Percentiles rank a stretch among this genome's conserved stretches.
Evolutionary conservation across 2,797 vertebrate genomes (phyloP).

Genomic region (Austrolebias charrua): DNA sequence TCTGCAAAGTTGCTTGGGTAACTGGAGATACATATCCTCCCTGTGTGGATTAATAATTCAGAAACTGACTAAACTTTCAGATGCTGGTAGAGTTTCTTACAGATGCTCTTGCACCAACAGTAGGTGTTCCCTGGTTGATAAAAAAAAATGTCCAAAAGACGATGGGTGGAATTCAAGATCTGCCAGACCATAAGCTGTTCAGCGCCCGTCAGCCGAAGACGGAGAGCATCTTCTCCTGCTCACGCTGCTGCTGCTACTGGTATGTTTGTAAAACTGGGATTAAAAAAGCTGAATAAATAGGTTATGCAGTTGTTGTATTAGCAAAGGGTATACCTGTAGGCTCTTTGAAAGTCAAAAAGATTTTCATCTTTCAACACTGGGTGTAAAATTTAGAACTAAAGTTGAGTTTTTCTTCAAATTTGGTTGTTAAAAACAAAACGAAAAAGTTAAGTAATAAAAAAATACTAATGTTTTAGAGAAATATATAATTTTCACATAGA

Average conservation of each 20-base stretch:
- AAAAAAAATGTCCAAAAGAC: conserved; percentile 85
- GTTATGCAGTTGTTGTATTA: not conserved
- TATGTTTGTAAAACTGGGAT: conserved; percentile 56
- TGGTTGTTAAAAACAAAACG: not conserved
- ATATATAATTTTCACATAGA: not conserved
- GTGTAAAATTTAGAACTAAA: not conserved
- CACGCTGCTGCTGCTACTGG: conserved; percentile 60
- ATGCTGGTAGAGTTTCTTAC: conserved; percentile 45
- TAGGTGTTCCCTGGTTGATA: conserved; percentile 51
- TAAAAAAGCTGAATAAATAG: not conserved
- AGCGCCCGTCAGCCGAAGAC: conserved; percentile 76
- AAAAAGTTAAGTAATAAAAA: not conserved
- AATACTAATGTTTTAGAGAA: not conserved
- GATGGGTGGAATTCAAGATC: conserved; percentile 86
- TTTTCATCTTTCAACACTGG: not conserved
- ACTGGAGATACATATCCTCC: conserved; percentile 79
- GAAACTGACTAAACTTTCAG: conserved; percentile 70
- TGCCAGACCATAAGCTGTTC: conserved; percentile 86
- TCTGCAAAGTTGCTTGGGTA: conserved; percentile 75
- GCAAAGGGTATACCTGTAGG: not conserved
- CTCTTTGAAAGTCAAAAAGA: not conserved
- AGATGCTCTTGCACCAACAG: conserved; percentile 39
- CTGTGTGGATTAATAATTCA: conserved; percentile 88
- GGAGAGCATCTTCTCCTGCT: conserved; percentile 66
- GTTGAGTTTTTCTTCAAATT: not conserved